Evolutionary conservation across 2,888 invertebrate genomes (phyloP).

Genomic region (Orthosia cruda): DNA sequence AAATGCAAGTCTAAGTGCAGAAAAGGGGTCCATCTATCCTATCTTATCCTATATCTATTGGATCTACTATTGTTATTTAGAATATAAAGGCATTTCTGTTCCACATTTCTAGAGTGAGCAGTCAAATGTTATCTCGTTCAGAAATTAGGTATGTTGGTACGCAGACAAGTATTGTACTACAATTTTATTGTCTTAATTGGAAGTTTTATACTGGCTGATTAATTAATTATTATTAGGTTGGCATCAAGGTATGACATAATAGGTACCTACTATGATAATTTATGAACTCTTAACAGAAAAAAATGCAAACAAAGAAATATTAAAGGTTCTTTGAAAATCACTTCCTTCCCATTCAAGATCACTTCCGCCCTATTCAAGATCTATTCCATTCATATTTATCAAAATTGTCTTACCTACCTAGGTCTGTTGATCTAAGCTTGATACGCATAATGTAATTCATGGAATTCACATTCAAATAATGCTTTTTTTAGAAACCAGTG

Average conservation of each 20-base stretch:
- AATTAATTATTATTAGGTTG: too few species aligned
- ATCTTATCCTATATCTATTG: too few species aligned
- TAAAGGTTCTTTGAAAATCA: constrained; percentile 9
- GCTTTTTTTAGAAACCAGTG: constrained; percentile 26
- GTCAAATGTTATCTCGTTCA: background rate
- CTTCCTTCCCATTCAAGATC: constrained; percentile 22
- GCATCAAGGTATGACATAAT: too few species aligned
- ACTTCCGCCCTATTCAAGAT: background rate
- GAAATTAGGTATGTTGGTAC: background rate
- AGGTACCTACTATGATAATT: too few species aligned
- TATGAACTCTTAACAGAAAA: background rate
- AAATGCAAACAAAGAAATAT: background rate
- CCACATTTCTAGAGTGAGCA: background rate
- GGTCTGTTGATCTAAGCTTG: constrained; percentile 6
- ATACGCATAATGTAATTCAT: constrained; percentile 25
- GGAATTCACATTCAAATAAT: constrained; percentile 33
- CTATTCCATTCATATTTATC: constrained; percentile 32
- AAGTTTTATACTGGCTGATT: background rate
- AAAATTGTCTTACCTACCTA: constrained; percentile 14
- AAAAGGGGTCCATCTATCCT: too few species aligned
- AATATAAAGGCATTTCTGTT: background rate
- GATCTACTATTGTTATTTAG: too few species aligned
- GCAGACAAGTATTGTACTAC: background rate
- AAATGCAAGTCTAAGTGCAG: too few species aligned
- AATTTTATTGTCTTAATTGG: background rate